Evolutionary conservation across 2,888 invertebrate genomes (phyloP), one percentile per base, ranked within the genome.

Genomic region (Sarcophaga caerulescens): DNA sequence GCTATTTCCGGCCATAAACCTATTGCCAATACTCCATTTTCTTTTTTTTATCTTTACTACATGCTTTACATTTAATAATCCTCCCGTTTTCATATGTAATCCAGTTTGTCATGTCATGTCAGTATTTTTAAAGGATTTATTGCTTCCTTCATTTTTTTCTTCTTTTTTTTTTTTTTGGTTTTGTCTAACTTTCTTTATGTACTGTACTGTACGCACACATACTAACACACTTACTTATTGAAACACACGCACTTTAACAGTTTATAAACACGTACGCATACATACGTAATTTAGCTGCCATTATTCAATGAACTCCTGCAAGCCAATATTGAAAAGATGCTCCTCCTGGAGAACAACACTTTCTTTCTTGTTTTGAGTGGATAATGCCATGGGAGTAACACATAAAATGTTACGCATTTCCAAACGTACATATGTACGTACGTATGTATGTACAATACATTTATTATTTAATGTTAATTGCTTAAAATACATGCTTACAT

Each of bases 51-150:
- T 21, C 52, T 59, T 23, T 79, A 47, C 23, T 4, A 14, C 25
- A 52, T 79, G 75, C 71, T 78, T 57, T 45, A 70, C 60, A 80
- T 85, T 86, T 87, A 89, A 89, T 88, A 81, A 74, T 86, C 85
- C 77, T 35, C 52, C 88, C 88, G 87, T 81, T 89, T 87, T 60
- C 62, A 89, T 89, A 79, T 89, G 91, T 92, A 92, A 92, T 92
- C 92, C 92, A 90, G 91, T 90, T 90, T 92, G 92, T 91, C 92
- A 91, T 92, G 92, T 92, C 91, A 90, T 92, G 92, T 92, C 92
- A 92, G 91, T 91, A 90, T 90, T 79, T 83, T 82, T 89, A 90
- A 91, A 90, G 92, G 92, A 92, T 92, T 92, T 92, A 92, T 92
- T 91, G 90, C 90, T 68, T 62, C 69, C 59, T 52, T 52, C 4